These are phyloP conservation scores for Sapajus apella DNA, from an alignment of 2,113 vertebrate species.

Conservation along the genomic window DNA sequence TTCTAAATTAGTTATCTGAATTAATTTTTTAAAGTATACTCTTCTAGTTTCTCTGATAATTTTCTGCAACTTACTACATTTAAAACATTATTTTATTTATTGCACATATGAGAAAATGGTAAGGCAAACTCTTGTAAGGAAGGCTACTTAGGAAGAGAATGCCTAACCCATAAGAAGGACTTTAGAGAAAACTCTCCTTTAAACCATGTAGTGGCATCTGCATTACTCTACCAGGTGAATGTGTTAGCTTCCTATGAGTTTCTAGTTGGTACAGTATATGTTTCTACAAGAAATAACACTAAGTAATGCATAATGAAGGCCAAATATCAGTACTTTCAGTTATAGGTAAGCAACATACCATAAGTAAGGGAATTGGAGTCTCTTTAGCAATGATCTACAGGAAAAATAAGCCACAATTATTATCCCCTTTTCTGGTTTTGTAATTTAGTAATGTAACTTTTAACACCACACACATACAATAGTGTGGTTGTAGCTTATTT, in stretches of 20 bases:
- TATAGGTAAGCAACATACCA: not conserved
- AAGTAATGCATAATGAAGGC: not conserved
- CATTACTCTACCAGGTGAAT: not conserved
- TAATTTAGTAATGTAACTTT: not conserved
- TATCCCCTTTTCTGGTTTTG: not conserved
- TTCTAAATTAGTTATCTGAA: not conserved
- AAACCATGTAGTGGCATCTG: rapidly evolving
- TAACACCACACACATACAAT: not conserved
- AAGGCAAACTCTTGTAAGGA: not conserved
- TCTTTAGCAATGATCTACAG: not conserved
- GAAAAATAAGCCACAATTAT: not conserved
- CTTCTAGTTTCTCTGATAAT: not conserved
- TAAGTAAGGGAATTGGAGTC: not conserved
- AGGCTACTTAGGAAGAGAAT: not conserved
- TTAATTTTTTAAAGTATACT: not conserved
- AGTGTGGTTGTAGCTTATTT: not conserved
- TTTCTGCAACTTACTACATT: not conserved
- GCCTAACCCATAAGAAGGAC: not conserved
- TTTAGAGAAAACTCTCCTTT: too few species aligned
- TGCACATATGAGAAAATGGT: not conserved
- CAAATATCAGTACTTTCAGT: not conserved
- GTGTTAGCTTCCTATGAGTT: not conserved
- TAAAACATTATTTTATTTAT: not conserved
- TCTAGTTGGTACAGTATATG: not conserved
- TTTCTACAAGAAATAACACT: not conserved